phyloP scores from a whole-genome alignment of 2,888 invertebrate genomes.

The Drosophila greeni region DNA sequence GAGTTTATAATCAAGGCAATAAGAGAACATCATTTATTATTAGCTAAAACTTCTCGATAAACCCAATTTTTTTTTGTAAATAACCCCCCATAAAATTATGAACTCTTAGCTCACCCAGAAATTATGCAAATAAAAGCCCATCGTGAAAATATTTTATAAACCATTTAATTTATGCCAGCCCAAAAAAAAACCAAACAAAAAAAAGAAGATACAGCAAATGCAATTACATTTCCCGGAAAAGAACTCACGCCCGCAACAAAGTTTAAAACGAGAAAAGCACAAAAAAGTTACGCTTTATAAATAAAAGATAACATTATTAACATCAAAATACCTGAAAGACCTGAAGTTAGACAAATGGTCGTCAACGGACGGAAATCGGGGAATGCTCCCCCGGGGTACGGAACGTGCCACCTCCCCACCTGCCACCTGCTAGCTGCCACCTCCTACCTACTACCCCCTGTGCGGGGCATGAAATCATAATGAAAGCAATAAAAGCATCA shows the following conservation, averaged over 20 bases:
- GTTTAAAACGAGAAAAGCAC: constrained; percentile 46
- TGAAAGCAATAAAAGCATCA: constrained; percentile 71
- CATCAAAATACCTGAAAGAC: constrained; percentile 38
- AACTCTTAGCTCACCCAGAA: neutral
- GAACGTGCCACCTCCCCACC: constrained; percentile 50
- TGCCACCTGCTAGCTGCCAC: too few species aligned
- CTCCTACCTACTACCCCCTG: too few species aligned
- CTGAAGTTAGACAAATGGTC: constrained; percentile 64
- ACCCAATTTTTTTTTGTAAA: neutral
- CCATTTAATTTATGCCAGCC: constrained; percentile 20
- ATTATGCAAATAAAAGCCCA: neutral
- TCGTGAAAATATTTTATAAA: neutral
- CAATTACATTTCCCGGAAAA: constrained; percentile 57
- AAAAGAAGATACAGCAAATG: constrained; percentile 41
- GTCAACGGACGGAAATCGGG: constrained; percentile 57
- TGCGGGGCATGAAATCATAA: constrained; percentile 68
- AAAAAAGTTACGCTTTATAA: constrained; percentile 52
- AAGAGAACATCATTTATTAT: neutral
- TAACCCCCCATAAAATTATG: neutral
- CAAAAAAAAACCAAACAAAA: neutral
- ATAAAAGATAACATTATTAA: constrained; percentile 73
- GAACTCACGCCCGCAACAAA: constrained; percentile 34
- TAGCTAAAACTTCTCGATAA: too few species aligned
- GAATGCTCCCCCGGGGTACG: constrained; percentile 35
- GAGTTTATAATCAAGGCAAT: neutral